Conservation (phyloP, 2,113 vertebrate species). For the Emydocephalus ijimae region DNA sequence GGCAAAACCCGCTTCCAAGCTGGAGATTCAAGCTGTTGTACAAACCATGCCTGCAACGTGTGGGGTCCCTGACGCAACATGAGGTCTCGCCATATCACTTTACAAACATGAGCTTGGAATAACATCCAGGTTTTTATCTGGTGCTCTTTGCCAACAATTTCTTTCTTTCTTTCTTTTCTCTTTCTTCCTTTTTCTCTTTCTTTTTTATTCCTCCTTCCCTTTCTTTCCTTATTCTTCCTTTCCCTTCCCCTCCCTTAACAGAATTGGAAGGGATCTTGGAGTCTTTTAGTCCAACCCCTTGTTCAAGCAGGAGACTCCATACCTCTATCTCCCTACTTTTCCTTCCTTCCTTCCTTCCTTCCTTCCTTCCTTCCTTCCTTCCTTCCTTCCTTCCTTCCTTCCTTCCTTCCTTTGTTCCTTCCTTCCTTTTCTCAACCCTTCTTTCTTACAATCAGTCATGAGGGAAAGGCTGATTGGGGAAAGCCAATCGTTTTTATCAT, state of each 20-base stretch:
- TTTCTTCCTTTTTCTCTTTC: background rate
- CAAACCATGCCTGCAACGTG: background rate
- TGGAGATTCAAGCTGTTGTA: background rate
- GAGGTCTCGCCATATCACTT: slow-evolving; percentile 48
- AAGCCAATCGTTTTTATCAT: slow-evolving; percentile 50
- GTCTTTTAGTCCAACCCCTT: background rate
- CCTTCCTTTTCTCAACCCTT: background rate
- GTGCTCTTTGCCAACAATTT: slow-evolving; percentile 54
- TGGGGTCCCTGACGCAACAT: slow-evolving; percentile 54
- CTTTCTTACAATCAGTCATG: slow-evolving; percentile 39
- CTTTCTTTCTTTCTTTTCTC: slow-evolving; percentile 13
- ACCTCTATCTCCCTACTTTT: slow-evolving; percentile 1
- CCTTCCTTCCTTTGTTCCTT: fast-evolving
- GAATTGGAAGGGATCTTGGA: background rate
- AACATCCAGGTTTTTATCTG: slow-evolving; percentile 63
- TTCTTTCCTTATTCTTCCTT: too few species aligned
- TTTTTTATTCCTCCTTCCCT: too few species aligned
- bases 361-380: background rate
- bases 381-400: background rate
- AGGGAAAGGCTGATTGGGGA: slow-evolving; percentile 50
- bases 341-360: too few species aligned
- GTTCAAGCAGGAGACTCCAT: background rate
- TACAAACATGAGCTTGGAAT: slow-evolving; percentile 59
- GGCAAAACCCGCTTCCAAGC: fast-evolving
- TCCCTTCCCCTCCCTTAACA: background rate